Base-by-base conservation (phyloP, 2,888 invertebrate species). In the Mythimna albipuncta region DNA sequence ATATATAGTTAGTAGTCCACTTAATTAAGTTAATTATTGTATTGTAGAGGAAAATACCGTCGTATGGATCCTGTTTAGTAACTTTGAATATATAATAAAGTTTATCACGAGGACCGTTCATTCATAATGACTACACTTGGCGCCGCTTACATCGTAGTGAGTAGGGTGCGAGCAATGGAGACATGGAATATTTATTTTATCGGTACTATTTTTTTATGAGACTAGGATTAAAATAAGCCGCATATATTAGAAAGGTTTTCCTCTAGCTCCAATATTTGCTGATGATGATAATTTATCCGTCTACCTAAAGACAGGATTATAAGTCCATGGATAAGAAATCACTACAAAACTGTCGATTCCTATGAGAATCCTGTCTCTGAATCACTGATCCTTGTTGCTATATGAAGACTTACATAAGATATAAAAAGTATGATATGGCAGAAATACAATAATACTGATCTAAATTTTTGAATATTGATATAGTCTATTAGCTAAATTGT, bases 101-200 rank as follows among this genome's bases (percentile, higher is more conserved):
- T 72, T 73, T 73, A 72, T 84, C 74, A 62, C 65, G 55, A 73
- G 55, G 63, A 71, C 76, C 52, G 72, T 83, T 85, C 88, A 88
- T 88, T 88, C 88, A 89, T 80, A 81, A 80, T 81, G 75, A 69
- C 81, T 68, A 73, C 72, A 76, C 76, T 75, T 81, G 88, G 87
- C 86, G 88, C 88, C 85, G 58, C 64, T 55, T 58, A 21, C 71
- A 16, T 55, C 54, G 55, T 58, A 52, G 47, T 52, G 21, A 19
- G 61, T 69, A 35, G 54, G 78, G 81, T 61, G 10, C 64, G 55
- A 83, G 54, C 81, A 61, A 47, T 5, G 9, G 79, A 73, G 76
- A 38, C 64, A 66, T 63, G 38, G 4, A 41, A 35, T 16, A 44
- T 11, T 2, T 62, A 21, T 35, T 55, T 62, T 41, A 32, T 16